These are phyloP conservation scores for Strix uralensis DNA, from an alignment of 2,113 vertebrate species.

Conservation along the genomic window DNA sequence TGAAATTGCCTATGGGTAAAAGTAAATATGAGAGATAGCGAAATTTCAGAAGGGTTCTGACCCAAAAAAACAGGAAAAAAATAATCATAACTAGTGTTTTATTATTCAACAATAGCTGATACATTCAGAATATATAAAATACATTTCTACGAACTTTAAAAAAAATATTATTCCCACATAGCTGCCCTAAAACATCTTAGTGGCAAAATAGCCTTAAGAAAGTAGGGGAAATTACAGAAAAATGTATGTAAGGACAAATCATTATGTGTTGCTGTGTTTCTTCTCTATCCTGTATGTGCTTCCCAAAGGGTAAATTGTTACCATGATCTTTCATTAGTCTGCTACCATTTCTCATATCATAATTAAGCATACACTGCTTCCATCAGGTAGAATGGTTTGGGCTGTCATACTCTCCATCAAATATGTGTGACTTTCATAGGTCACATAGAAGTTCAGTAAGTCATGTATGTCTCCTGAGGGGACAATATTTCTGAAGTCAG, in stretches of 20 bases:
- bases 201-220: not conserved
- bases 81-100: not conserved
- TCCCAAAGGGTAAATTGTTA: not conserved
- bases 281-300: not conserved
- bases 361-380: not conserved
- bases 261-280: not conserved
- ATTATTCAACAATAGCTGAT: not conserved
- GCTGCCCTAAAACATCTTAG: not conserved
- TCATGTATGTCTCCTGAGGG: not conserved
- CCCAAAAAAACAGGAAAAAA: not conserved
- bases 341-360: not conserved
- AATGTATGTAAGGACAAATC: not conserved
- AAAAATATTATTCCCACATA: not conserved
- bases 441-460: not conserved
- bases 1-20: not conserved
- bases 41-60: not conserved
- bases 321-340: not conserved
- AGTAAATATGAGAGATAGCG: not conserved
- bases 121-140: not conserved
- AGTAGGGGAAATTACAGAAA: not conserved
- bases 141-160: not conserved
- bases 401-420: not conserved
- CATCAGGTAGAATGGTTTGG: not conserved
- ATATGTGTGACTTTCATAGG: not conserved
- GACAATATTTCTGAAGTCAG: not conserved